phyloP scores from a whole-genome alignment of 2,113 vertebrate genomes.

The Tychaedon coryphoeus region DNA sequence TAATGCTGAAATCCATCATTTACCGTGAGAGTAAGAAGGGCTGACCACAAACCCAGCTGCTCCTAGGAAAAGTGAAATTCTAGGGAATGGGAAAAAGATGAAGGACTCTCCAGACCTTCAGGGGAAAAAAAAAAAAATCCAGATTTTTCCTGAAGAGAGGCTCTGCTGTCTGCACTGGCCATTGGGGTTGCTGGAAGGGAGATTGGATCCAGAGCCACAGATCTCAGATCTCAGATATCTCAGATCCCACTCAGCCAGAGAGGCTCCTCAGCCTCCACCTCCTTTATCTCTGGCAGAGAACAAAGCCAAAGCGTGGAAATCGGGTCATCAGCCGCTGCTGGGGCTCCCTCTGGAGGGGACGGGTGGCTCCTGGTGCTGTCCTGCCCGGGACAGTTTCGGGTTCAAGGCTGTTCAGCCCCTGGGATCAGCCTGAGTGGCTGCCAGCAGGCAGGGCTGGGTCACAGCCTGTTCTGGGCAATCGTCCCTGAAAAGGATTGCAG shows the following conservation, averaged over 20 bases:
- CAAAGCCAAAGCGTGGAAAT: neutral
- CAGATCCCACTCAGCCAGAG: neutral
- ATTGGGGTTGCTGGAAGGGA: fast-evolving
- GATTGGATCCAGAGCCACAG: neutral
- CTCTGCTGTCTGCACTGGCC: neutral
- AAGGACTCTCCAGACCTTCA: neutral
- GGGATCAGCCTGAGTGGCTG: neutral
- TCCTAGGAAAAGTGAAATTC: neutral
- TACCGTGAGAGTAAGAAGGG: neutral
- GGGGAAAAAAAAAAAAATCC: neutral
- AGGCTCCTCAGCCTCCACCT: neutral
- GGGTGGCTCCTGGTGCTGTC: neutral
- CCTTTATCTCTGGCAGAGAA: neutral
- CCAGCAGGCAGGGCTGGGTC: neutral
- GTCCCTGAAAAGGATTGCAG: neutral
- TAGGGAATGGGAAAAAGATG: neutral
- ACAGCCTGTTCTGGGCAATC: neutral
- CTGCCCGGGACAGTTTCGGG: neutral
- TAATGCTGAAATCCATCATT: fast-evolving
- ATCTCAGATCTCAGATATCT: neutral
- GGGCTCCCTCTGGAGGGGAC: neutral
- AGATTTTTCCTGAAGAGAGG: neutral
- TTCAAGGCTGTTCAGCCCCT: neutral
- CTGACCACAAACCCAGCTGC: neutral
- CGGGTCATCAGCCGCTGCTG: neutral